These are phyloP conservation scores for Macrosiphum euphorbiae DNA, from an alignment of 2,888 invertebrate species.

Conservation along the genomic window DNA sequence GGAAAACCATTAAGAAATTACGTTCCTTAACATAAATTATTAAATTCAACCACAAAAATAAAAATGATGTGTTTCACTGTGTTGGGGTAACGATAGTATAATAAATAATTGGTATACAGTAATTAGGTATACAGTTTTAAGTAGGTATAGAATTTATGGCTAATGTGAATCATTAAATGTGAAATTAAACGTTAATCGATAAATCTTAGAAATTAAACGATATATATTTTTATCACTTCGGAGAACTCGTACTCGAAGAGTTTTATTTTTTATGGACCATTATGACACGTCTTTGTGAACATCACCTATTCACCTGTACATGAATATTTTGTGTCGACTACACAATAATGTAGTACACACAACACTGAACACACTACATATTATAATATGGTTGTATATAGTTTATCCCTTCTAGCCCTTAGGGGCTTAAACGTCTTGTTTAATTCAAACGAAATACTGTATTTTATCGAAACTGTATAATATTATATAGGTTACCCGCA, in stretches of 20 bases:
- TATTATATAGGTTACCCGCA: not conserved
- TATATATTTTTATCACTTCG: slow-evolving; percentile 56
- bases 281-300: slow-evolving; percentile 55
- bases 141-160: slow-evolving; percentile 15
- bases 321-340: not conserved
- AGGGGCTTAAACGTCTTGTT: not conserved
- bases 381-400: not conserved
- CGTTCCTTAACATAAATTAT: slow-evolving; percentile 23
- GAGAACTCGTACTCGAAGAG: slow-evolving; percentile 37
- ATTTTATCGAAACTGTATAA: not conserved
- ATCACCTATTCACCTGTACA: not conserved
- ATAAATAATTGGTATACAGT: not conserved
- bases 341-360: not conserved
- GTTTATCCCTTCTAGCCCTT: not conserved
- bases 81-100: not conserved
- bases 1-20: slow-evolving; percentile 30
- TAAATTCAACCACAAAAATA: slow-evolving; percentile 6
- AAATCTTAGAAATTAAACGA: slow-evolving; percentile 47
- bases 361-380: not conserved
- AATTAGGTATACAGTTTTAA: not conserved
- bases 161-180: slow-evolving; percentile 37
- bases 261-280: slow-evolving; percentile 45
- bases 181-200: slow-evolving; percentile 59
- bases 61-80: not conserved
- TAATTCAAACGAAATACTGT: not conserved